A percentile compares a stretch with the other conserved stretches of the same genome.
Evolutionary conservation across 2,113 vertebrate species (phyloP).

Genomic region (Pongo pygmaeus): DNA sequence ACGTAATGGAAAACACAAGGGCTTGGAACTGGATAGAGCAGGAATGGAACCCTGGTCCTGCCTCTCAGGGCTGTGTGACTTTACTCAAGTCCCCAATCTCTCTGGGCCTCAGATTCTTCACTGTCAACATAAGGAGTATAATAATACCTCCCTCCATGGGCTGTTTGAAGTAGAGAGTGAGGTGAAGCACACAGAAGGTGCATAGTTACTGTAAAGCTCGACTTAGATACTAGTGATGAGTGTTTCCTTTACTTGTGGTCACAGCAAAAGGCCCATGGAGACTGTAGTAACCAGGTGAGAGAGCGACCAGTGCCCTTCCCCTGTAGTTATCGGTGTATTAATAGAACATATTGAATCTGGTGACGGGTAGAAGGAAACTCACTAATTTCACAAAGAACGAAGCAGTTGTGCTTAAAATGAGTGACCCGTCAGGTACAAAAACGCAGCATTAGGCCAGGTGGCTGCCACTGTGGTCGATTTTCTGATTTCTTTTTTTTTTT

Average conservation of each 20-base stretch:
- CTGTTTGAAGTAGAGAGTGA: background rate
- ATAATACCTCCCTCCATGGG: accelerated
- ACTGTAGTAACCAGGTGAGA: accelerated
- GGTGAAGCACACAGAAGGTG: background rate
- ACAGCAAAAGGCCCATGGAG: background rate
- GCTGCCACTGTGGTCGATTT: background rate
- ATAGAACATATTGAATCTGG: background rate
- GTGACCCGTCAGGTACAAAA: background rate
- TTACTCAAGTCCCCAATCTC: background rate
- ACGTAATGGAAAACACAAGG: background rate
- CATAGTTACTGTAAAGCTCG: background rate
- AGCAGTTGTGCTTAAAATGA: background rate
- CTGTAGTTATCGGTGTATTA: too few species aligned
- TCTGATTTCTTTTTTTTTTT: background rate
- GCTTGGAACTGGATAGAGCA: background rate
- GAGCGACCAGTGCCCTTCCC: background rate
- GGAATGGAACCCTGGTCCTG: background rate
- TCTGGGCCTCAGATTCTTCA: background rate
- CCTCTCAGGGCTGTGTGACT: background rate
- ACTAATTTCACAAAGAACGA: background rate
- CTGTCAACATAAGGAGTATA: accelerated
- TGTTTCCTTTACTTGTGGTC: background rate
- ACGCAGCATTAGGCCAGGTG: background rate
- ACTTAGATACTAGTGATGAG: background rate
- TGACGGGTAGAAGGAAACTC: background rate